These are phyloP conservation scores for Xenentodon cancila DNA, from an alignment of 2,797 vertebrate genomes.

Conservation along the genomic window DNA sequence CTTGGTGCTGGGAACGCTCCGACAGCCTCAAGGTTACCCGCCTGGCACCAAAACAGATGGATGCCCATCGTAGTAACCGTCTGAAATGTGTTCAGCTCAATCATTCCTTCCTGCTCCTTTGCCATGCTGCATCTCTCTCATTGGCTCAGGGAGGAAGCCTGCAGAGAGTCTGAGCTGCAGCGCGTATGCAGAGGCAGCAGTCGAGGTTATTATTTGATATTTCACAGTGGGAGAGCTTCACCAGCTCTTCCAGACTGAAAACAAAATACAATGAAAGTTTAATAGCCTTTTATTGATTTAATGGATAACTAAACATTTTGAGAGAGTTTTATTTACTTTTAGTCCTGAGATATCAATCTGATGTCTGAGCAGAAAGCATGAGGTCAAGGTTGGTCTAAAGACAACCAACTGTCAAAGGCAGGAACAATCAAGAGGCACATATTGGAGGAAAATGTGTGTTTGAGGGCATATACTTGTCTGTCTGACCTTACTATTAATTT, in stretches of 20 bases:
- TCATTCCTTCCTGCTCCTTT: slow-evolving; percentile 48
- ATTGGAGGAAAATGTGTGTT: too few species aligned
- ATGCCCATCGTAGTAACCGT: slow-evolving; percentile 69
- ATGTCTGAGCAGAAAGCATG: too few species aligned
- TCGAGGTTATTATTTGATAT: slow-evolving; percentile 19
- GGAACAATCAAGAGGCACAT: too few species aligned
- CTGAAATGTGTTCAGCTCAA: slow-evolving; percentile 76
- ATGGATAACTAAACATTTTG: not conserved
- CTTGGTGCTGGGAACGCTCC: slow-evolving; percentile 60
- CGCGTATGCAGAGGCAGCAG: slow-evolving; percentile 17
- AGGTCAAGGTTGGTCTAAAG: too few species aligned
- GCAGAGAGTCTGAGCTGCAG: slow-evolving; percentile 29
- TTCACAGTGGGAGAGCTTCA: slow-evolving; percentile 5
- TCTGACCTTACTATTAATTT: too few species aligned
- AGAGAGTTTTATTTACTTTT: not conserved
- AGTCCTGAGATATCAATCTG: not conserved
- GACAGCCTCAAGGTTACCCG: slow-evolving; percentile 79
- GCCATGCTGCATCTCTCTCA: slow-evolving; percentile 44
- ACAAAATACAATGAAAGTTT: not conserved
- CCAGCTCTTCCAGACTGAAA: not conserved
- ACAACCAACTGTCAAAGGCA: too few species aligned
- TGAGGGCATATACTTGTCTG: too few species aligned
- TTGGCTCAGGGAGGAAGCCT: slow-evolving; percentile 24
- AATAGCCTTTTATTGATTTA: not conserved
- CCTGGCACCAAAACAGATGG: slow-evolving; percentile 73